Evolutionary conservation across 2,888 invertebrate genomes (phyloP), one percentile per base, ranked within the genome.

Genomic region (Mycalesis mineus): DNA sequence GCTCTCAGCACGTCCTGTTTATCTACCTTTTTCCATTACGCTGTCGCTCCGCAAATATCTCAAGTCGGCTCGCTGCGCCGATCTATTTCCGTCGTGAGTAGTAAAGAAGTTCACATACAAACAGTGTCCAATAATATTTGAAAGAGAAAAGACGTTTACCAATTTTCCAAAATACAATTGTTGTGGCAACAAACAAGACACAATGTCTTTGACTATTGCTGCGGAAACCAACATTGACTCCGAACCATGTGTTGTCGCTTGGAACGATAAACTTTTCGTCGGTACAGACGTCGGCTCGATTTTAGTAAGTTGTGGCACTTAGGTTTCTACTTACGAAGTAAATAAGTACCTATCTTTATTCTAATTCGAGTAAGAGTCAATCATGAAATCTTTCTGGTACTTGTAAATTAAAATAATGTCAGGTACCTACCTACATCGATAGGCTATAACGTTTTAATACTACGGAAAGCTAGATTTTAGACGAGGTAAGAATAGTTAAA

Each of bases 201-300:
- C 41, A 63, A 89, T 89, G 88, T 68, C 82, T 53, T 65, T 89
- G 39, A 77, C 75, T 68, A 67, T 86, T 60, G 79, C 76, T 58
- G 57, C 58, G 33, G 85, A 88, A 72, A 63, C 67, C 2, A 82
- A 80, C 71, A 57, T 87, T 15, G 82, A 80, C 28, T 77, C 80
- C 0, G 88, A 86, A 59, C 87, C 89, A 1, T 82, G 81, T 71
- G 81, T 88, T 14, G 65, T 82, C 31, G 76, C 80, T 48, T 88
- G 80, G 82, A 78, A 84, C 59, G 62, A 63, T 41, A 76, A 77
- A 64, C 68, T 89, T 39, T 85, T 77, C 69, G 76, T 86, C 58
- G 88, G 88, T 17, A 74, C 77, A 15, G 88, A 84, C 67, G 79
- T 79, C 65, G 88, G 89, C 40, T 74, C 69, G 28, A 80, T 89